These are phyloP conservation scores for Psilopsiagon aurifrons DNA, from an alignment of 2,113 vertebrate genomes.

Conservation along the genomic window DNA sequence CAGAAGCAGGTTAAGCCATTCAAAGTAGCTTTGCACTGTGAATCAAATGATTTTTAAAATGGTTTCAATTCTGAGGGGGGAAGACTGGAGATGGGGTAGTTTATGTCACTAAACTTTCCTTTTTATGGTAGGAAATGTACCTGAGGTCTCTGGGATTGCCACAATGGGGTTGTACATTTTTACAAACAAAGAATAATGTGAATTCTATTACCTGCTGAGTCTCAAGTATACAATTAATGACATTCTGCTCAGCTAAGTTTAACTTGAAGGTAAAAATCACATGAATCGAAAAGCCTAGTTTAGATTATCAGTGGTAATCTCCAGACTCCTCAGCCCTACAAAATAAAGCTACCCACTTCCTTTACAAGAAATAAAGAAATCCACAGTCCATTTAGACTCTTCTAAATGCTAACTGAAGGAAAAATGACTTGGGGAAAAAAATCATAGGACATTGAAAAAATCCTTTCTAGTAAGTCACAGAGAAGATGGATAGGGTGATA, in stretches of 20 bases:
- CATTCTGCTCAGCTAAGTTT: background rate
- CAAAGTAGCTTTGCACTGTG: background rate
- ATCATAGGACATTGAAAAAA: slow-evolving; percentile 21
- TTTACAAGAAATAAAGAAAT: slow-evolving; percentile 15
- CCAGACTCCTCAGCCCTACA: background rate
- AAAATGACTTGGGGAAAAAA: background rate
- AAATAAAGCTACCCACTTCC: background rate
- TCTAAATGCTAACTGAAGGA: background rate
- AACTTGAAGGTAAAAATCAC: background rate
- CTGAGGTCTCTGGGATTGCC: background rate
- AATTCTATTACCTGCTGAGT: background rate
- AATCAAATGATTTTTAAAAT: background rate
- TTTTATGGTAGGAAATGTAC: background rate
- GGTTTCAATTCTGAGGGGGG: background rate
- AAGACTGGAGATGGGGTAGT: background rate
- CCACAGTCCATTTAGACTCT: background rate
- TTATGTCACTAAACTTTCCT: background rate
- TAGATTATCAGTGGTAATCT: background rate
- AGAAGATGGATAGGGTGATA: slow-evolving; percentile 5
- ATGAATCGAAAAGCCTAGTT: background rate
- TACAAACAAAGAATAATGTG: background rate
- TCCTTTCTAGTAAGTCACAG: background rate
- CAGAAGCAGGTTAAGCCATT: background rate
- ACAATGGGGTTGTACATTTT: background rate
- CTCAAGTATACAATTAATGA: background rate